Evolutionary conservation across 2,113 vertebrate species (phyloP), one percentile per base, ranked within the genome.

Genomic region (Plectropomus leopardus): DNA sequence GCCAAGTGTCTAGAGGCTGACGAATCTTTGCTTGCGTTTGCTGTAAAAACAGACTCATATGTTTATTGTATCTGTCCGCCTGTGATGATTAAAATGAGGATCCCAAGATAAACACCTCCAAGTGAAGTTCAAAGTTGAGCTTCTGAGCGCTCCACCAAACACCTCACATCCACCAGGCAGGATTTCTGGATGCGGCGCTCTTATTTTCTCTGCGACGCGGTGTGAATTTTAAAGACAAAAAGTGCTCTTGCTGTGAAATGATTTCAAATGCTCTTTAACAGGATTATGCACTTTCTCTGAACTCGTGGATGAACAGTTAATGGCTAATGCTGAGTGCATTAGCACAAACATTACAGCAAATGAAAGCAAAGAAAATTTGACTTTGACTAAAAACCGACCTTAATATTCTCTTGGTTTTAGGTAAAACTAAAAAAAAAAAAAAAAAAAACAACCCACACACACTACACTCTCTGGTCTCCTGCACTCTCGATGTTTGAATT

Each of bases 1-100:
- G 86, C 82, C 90, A 83, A 61, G 86, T 47, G 50, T 82, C 82
- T 34, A 55, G 86, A 90, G 86, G 80, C 72, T 16, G 68, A 66
- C 7, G 45, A 63, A 72, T 57, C 42, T 84, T 61, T 34, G 59
- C 54, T 69, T 75, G 66, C 45, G 81, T 75, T 80, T 66, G 26
- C 64, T 63, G 75, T 68, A 47, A 59, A 80, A 88, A 81, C 72
- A 82, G 57, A 72, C 28, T 28, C 45, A 28, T 76, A 72, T 72
- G 81, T 91, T 88, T 88, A 48, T 75, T 75, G 64, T 80, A 59
- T 65, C 55, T 44, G 30, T 45, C 34, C 0, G n/a, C 51, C 48
- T 53, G 34, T 17, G 19, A 66, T 23, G 78, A 81, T 74, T 80
- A 10, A 61, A 75, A 78, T 30, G 55, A 48, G 28, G 47, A 78